A percentile compares a stretch with the other conserved stretches of the same genome.
Conservation (phyloP, 1,140 invertebrate species). For the Babylonia areolata region DNA sequence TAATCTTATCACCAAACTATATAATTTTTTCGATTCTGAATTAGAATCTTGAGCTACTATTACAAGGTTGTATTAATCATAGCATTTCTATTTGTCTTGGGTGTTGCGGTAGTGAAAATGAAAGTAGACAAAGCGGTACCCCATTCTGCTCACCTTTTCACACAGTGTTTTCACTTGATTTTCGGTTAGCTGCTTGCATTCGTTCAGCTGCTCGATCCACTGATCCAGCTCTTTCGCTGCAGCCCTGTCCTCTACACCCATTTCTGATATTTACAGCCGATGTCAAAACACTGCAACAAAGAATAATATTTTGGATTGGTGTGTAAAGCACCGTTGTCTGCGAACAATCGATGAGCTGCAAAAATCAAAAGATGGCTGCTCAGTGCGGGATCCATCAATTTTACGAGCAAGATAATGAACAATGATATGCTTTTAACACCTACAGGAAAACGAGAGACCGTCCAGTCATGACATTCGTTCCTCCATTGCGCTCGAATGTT, state of each 20-base stretch:
- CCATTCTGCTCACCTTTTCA: constrained; percentile 93
- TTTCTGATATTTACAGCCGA: not conserved
- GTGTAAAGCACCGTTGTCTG: not conserved
- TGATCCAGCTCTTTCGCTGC: constrained; percentile 90
- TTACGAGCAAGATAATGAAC: not conserved
- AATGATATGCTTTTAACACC: not conserved
- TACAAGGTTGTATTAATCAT: no score
- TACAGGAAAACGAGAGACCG: not conserved
- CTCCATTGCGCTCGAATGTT: not conserved
- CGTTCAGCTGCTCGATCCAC: constrained; percentile 99
- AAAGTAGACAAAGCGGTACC: not conserved
- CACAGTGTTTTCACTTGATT: constrained; percentile 99
- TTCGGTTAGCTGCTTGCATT: constrained; percentile 99
- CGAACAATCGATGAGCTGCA: not conserved
- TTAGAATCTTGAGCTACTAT: no score
- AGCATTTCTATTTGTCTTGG: no score
- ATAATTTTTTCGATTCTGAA: no score
- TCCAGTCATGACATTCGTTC: not conserved
- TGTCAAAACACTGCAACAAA: constrained; percentile 5
- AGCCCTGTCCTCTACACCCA: constrained; percentile 66
- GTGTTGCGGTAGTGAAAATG: not conserved
- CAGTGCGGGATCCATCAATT: constrained; percentile 7
- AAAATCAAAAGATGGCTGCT: constrained; percentile 59
- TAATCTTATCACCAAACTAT: no score
- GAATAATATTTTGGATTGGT: not conserved